A percentile compares a stretch with the other conserved stretches of the same genome.
Evolutionary conservation across 1,140 invertebrate species (phyloP).

Genomic region (Vollenhovia emeryi): DNA sequence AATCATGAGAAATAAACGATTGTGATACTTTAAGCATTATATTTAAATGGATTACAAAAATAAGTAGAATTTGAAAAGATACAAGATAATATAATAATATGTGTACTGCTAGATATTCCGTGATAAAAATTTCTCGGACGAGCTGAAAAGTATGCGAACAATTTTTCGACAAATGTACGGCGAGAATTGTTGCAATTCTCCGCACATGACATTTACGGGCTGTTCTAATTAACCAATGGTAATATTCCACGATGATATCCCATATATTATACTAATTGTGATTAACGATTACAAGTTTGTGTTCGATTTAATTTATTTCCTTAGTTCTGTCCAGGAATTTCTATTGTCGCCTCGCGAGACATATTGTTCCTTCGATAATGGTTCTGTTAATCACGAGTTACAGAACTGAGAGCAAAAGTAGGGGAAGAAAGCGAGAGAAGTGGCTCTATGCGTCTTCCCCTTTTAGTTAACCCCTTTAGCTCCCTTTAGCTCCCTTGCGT

Average conservation of each 20-base stretch:
- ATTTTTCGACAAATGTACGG: background rate
- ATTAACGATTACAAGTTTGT: background rate
- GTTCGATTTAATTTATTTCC: background rate
- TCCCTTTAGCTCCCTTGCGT: background rate
- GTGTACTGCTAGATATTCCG: too few species aligned
- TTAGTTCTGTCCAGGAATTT: background rate
- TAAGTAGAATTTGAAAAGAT: background rate
- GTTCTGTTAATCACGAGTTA: background rate
- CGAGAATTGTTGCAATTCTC: background rate
- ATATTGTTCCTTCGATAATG: background rate
- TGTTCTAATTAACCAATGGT: background rate
- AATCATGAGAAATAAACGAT: background rate
- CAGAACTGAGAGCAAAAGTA: background rate
- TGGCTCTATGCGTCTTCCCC: background rate
- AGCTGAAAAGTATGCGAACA: background rate
- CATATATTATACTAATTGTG: background rate
- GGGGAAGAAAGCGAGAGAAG: background rate
- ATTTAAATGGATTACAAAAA: background rate
- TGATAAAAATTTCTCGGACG: background rate
- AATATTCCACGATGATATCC: too few species aligned
- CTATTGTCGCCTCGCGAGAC: background rate
- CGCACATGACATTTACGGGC: background rate
- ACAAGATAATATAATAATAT: background rate
- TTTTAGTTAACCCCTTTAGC: constrained; percentile 10
- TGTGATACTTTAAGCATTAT: background rate